Percentiles rank a stretch among this genome's conserved stretches.
Evolutionary conservation across 1,140 invertebrate genomes (phyloP).

Genomic region (Araneus ventricosus): DNA sequence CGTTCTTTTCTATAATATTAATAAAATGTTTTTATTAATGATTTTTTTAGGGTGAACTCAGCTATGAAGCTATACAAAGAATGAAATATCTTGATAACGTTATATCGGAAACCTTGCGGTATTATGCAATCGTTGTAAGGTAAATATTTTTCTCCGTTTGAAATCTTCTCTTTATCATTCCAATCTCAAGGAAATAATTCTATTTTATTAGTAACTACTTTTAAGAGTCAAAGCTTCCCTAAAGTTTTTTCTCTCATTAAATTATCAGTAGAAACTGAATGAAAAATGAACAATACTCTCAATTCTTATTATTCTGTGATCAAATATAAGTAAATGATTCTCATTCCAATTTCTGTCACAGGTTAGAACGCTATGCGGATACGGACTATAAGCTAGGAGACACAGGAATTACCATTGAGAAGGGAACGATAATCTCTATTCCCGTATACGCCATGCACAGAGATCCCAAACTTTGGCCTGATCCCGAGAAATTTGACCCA

Average conservation of each 20-base stretch:
- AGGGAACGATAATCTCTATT: not conserved
- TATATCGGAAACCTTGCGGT: conserved; percentile 84
- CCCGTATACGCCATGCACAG: not conserved
- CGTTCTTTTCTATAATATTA: too few relatives aligned
- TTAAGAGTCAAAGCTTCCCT: too few relatives aligned
- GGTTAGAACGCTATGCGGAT: not conserved
- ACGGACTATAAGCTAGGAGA: not conserved
- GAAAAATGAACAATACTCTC: too few relatives aligned
- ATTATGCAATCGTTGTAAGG: conserved; percentile 83
- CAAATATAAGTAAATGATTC: too few relatives aligned
- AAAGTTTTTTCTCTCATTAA: too few relatives aligned
- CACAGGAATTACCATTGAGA: not conserved
- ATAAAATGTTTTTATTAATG: not conserved
- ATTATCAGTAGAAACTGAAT: too few relatives aligned
- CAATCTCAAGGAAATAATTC: too few relatives aligned
- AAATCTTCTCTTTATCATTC: too few relatives aligned
- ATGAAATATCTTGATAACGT: conserved; percentile 76
- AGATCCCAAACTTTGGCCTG: not conserved
- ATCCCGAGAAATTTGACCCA: not conserved
- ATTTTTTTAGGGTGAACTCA: conserved; percentile 29
- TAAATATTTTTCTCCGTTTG: not conserved
- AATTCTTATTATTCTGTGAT: too few relatives aligned
- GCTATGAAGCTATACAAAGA: conserved; percentile 32
- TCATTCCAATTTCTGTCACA: not conserved
- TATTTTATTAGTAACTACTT: too few relatives aligned